phyloP scores from a whole-genome alignment of 2,888 invertebrate genomes.

The Neria commutata region DNA sequence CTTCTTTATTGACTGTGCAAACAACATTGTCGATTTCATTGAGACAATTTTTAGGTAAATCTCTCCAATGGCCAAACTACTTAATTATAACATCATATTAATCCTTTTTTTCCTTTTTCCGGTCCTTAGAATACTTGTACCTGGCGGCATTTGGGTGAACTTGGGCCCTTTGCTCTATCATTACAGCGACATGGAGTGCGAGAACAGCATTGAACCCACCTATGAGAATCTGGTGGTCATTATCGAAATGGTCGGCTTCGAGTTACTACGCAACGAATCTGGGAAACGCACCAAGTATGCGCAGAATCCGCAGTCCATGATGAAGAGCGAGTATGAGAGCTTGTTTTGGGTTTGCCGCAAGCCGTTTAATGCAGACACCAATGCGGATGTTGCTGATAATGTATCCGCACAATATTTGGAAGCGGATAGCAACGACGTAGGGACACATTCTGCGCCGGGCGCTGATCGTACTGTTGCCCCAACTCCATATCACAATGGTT shows the following conservation, averaged over 20 bases:
- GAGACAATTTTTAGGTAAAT: slow-evolving; percentile 79
- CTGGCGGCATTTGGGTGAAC: slow-evolving; percentile 89
- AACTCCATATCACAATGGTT: too few relatives aligned
- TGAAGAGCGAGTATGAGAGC: slow-evolving; percentile 89
- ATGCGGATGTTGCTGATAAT: neutral
- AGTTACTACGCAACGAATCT: slow-evolving; percentile 73
- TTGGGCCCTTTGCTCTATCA: slow-evolving; percentile 92
- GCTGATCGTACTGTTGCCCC: too few relatives aligned
- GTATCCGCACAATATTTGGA: too few relatives aligned
- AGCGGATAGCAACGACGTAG: too few relatives aligned
- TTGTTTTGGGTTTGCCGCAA: slow-evolving; percentile 92
- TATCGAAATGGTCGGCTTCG: slow-evolving; percentile 82
- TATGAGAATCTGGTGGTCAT: slow-evolving; percentile 82
- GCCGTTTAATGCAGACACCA: slow-evolving; percentile 60
- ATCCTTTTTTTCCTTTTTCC: slow-evolving; percentile 11
- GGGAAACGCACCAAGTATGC: slow-evolving; percentile 87
- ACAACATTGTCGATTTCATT: slow-evolving; percentile 93
- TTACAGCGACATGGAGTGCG: slow-evolving; percentile 84
- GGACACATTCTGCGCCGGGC: too few relatives aligned
- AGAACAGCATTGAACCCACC: slow-evolving; percentile 91
- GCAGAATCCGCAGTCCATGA: slow-evolving; percentile 91
- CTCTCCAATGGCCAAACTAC: neutral
- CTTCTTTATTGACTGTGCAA: slow-evolving; percentile 98
- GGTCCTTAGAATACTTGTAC: slow-evolving; percentile 79
- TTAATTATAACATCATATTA: neutral